phyloP scores from a whole-genome alignment of 2,113 vertebrate genomes.

The Laterallus jamaicensis region DNA sequence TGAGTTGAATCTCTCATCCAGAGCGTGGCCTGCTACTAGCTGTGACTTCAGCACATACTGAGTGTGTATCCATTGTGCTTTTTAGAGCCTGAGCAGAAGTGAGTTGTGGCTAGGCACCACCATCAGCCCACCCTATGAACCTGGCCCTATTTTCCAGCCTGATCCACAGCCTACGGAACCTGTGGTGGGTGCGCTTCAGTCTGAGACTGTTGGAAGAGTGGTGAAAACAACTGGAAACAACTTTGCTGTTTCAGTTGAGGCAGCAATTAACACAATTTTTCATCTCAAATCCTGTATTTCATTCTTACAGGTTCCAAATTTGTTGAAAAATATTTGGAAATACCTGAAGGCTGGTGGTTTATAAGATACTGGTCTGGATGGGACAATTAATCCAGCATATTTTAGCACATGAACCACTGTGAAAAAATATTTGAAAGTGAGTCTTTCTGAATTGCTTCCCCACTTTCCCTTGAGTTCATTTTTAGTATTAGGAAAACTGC shows the following conservation, averaged over 20 bases:
- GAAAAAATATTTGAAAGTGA: background rate
- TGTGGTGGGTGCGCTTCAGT: background rate
- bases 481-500: conserved; percentile 39
- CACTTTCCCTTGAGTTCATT: conserved; percentile 42
- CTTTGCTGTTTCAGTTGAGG: background rate
- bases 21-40: background rate
- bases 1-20: background rate
- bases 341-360: background rate
- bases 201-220: too few species aligned
- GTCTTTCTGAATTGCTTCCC: background rate
- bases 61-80: background rate
- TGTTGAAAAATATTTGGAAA: background rate
- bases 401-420: background rate
- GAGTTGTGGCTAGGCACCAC: background rate
- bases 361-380: background rate
- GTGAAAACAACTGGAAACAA: too few species aligned
- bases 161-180: background rate
- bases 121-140: background rate
- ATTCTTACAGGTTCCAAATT: background rate
- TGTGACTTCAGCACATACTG: background rate
- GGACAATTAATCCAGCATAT: background rate
- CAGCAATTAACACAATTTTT: background rate
- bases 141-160: background rate
- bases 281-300: background rate
- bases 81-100: background rate